Evolutionary conservation across 2,888 invertebrate species (phyloP), one percentile per base, ranked within the genome.

Genomic region (Auanema freiburgensis): DNA sequence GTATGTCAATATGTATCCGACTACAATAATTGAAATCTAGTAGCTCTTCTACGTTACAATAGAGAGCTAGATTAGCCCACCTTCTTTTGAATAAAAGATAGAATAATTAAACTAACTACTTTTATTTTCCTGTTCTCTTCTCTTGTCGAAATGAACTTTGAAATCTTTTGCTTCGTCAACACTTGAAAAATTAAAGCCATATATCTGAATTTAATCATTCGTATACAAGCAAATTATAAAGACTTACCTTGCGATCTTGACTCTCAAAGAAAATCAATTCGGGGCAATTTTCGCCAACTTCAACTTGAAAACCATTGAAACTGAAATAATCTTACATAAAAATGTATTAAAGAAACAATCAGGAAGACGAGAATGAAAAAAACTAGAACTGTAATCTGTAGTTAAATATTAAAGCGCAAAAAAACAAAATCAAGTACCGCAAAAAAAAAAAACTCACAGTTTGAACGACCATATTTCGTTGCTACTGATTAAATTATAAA

Each of bases 111-210:
- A 52, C 23, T 52, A 5, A 18, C 46, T 43, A 5, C 43, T 41
- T 63, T 63, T 63, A 23, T 14, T 63, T 18, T 63, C 63, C 41
- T 63, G 63, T 25, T 63, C 63, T 23, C 44, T 18, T 21, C 63
- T 42, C 41, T 63, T 63, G 44, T 63, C 63, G 16, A 63, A 53
- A 44, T 63, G 63, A n/a, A 33, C 41, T 24, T 63, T 63, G 53
- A 63, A 58, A 14, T 51, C 42, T 18, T 16, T 25, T 1, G 63
- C 63, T 42, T 63, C 63, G 6, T 58, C 53, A 10, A 14, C 42
- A 51, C 58, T 58, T 10, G 58, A 58, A 42, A 63, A 63, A 44
- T 63, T 63, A 14, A 63, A 46, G 21, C 63, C 63, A 46, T 16
- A 63, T 11, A 63, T 54, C 49, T 44, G 21, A 41, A 59, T 33